Evolutionary conservation across 2,113 vertebrate species (phyloP).

Genomic region (Dicaeum eximium): DNA sequence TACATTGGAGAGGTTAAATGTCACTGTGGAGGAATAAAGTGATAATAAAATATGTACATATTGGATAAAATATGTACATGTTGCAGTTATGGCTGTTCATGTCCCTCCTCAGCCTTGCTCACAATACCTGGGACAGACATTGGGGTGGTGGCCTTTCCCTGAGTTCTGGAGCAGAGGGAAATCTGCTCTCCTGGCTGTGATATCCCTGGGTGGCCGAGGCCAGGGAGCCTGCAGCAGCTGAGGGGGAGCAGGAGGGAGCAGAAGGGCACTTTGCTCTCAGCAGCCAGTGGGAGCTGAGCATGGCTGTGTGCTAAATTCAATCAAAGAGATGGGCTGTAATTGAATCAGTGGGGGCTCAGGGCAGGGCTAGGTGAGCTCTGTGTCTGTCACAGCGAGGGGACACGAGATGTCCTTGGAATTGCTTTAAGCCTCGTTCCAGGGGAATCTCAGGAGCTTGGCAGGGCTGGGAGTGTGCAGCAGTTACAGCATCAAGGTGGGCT

Average conservation of each 20-base stretch:
- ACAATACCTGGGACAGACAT: background rate
- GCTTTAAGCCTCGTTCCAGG: background rate
- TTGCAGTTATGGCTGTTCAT: background rate
- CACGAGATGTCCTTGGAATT: background rate
- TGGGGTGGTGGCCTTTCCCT: background rate
- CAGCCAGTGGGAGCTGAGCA: background rate
- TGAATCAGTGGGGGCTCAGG: slow-evolving; percentile 5
- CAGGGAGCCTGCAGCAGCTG: background rate
- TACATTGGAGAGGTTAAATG: background rate
- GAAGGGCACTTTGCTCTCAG: background rate
- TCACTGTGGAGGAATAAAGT: background rate
- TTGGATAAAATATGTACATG: too few species aligned
- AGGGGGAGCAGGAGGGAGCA: background rate
- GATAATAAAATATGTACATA: background rate
- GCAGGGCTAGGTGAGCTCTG: background rate
- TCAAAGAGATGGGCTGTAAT: slow-evolving; percentile 33
- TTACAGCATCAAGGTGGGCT: background rate
- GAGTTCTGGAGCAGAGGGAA: background rate
- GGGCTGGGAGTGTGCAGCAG: background rate
- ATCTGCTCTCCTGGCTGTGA: background rate
- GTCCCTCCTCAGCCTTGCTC: background rate
- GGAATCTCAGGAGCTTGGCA: background rate
- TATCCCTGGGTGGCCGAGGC: background rate
- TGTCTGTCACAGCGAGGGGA: background rate
- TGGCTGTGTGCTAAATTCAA: background rate